Conservation (phyloP, 2,113 vertebrate genomes). For the Zosterops borbonicus region DNA sequence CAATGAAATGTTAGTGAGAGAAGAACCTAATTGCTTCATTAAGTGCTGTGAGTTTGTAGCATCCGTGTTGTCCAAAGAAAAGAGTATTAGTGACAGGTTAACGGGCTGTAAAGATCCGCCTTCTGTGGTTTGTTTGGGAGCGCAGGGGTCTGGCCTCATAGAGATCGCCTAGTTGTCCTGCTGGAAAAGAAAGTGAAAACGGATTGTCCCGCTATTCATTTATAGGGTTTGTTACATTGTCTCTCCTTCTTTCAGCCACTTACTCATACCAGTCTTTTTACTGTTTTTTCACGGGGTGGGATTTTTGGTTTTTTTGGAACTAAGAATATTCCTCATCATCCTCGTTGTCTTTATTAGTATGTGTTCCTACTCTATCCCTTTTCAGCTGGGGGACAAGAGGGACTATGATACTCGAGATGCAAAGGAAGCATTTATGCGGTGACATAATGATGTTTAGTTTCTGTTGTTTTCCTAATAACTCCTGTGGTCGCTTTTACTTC, state of each 20-base stretch:
- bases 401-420: fast-evolving
- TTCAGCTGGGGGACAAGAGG: not conserved
- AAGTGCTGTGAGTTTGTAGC: not conserved
- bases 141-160: not conserved
- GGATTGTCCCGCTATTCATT: not conserved
- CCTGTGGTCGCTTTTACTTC: not conserved
- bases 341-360: not conserved
- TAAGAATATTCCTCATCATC: not conserved
- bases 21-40: not conserved
- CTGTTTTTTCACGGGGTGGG: not conserved
- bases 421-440: not conserved
- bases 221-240: not conserved
- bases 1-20: not conserved
- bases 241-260: not conserved
- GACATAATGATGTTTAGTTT: not conserved
- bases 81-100: not conserved
- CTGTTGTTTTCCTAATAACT: not conserved
- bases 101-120: not conserved
- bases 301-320: not conserved
- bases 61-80: not conserved
- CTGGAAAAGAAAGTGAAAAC: not conserved
- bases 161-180: not conserved
- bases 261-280: fast-evolving
- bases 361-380: not conserved
- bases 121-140: not conserved